Base-by-base conservation (phyloP, 2,888 invertebrate genomes). In the Lysandra coridon region DNA sequence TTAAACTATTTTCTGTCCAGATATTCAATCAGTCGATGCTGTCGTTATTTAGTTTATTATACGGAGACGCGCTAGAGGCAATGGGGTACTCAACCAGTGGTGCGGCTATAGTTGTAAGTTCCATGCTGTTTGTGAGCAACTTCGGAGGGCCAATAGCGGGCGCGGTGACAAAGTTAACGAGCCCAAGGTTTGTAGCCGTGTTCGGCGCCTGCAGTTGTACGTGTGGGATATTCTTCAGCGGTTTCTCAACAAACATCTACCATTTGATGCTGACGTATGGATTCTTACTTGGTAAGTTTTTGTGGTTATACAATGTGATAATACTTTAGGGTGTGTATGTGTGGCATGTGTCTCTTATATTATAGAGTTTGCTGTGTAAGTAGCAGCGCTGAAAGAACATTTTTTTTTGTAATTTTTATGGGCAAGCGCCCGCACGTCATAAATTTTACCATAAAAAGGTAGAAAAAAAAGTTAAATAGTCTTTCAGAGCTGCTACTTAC, bases 21-120 rank as follows among this genome's bases (percentile, higher is more conserved):
- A 95, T 96, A 88, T 96, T 96, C 83, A 97, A 96, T 87, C 96
- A 97, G 87, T 96, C 97, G 2, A 95, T 97, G 88, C 92, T 97
- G 82, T 96, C 97, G 4, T 92, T 96, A 74, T 97, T 96, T 87
- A 96, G 97, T 80, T 92, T 97, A 79, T 90, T 97, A 57, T 97
- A 96, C 83, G 96, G 96, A 73, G 96, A 96, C 82, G 95, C 96
- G 81, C 88, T 97, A 80, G 92, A 95, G 84, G 91, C 93, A 0
- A 95, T 97, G 95, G 95, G 96, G 0, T 95, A 96, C 82, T 95
- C 92, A 60, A 97, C 96, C 0, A 94, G 96, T 77, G 96, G 96
- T 10, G 96, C 96, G 0, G 96, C 97, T 0, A 87, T 97, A 44
- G 96, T 97, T 30, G 95, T 96, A 84, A 96, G 96, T 86, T 93